Base-by-base conservation (phyloP, 2,888 invertebrate species). In the Drosophila suboccidentalis region DNA sequence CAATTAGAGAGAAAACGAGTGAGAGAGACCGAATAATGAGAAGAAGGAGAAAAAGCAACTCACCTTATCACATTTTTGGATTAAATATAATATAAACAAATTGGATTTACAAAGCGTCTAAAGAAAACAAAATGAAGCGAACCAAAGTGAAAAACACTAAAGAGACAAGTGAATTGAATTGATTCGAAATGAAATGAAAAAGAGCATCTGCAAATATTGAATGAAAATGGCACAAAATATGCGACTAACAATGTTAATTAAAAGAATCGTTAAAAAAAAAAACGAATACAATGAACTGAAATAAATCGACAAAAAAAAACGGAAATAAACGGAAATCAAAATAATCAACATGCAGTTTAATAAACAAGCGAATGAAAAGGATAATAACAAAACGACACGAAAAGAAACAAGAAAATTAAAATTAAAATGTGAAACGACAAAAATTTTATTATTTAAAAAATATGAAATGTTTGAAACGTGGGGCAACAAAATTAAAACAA, bases 1-100 rank as follows among this genome's bases (percentile, higher is more conserved):
- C 70, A 75, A 75, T 75, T 75, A 75, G 63, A 44, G 63, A 44
- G 41, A 38, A 29, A 55, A 32, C 10, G 13, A 15, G 2, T 2
- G 32, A 32, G 10, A 17, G 3, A 47, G 17, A 3, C 1, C 8
- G 15, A 36, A 22, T 32, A 22, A 36, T 13, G n/a, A 15, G 19
- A 0, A 15, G 11, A 5, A 5, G 5, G 5, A 6, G 1, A 1
- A 3, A 60, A 10, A 51, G 13, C 36, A 61, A 13, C 41, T 58
- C 36, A 29, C 29, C 49, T 26, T 43, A 49, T 36, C 17, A 4
- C 34, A 49, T 41, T 49, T 34, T 34, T 22, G 22, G 41, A 32
- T 22, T 39, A 49, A 59, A 59, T 53, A 13, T 38, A 59, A 59
- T 53, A 13, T 38, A 53, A 53, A 51, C 53, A 44, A 46, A 53